Conservation (phyloP, 2,797 vertebrate genomes). For the Chrysocyon brachyurus region DNA sequence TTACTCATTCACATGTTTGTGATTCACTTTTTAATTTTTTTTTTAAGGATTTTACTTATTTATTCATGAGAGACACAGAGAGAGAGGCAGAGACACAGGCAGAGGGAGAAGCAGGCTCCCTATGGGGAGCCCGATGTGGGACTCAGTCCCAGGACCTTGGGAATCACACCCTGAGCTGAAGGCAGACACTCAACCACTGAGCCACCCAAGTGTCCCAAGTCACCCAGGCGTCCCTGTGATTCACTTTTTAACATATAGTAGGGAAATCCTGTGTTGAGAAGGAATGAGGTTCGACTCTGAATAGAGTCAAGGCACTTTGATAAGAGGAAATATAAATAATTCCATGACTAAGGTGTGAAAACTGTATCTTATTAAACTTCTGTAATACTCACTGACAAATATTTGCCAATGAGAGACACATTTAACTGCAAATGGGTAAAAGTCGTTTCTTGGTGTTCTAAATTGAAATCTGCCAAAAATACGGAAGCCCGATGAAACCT, state of each 20-base stretch:
- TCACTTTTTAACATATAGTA: neutral
- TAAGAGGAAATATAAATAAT: neutral
- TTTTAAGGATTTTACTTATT: neutral
- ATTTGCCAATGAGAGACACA: slow-evolving; percentile 27
- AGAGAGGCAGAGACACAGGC: neutral
- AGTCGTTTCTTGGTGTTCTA: neutral
- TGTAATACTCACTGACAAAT: neutral
- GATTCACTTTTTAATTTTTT: neutral
- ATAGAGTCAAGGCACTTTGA: neutral
- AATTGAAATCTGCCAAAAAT: slow-evolving; percentile 47
- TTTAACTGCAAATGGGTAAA: neutral
- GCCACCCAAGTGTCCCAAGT: neutral
- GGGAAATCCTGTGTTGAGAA: neutral
- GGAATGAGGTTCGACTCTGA: neutral
- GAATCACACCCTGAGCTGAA: neutral
- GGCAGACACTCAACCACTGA: no score
- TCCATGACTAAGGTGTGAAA: neutral
- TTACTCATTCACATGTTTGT: neutral
- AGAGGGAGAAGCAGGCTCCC: neutral
- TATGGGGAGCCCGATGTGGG: accelerated
- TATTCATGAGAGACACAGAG: neutral
- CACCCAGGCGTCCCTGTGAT: no score
- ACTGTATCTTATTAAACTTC: neutral
- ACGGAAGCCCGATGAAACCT: neutral
- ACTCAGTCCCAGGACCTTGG: neutral